Base-by-base conservation (phyloP, 2,888 invertebrate genomes). In the Ormyrus nitidulus region DNA sequence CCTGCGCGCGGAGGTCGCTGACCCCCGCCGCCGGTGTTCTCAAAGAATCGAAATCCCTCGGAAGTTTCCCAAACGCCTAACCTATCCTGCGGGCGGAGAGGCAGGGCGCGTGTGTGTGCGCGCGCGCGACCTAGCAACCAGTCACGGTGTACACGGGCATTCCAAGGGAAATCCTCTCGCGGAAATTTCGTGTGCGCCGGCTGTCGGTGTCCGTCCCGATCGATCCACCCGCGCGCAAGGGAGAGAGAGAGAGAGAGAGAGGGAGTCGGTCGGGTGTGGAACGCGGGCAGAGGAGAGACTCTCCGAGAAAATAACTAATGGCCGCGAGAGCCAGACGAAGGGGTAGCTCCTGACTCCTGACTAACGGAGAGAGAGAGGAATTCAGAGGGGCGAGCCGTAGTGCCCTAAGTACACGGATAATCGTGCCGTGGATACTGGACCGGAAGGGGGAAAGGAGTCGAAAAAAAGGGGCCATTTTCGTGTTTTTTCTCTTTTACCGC, bases 201-300 rank as follows among this genome's bases (percentile, higher is more conserved):
- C 68, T 70, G 77, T 56, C 70, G 73, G 56, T 73, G 72, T 68
- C 73, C 73, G 68, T 61, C 54, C 71, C 71, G 56, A 78, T 68
- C 78, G 78, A 78, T 78, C 78, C 77, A 58, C 69, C 72, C 77
- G 65, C 59, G 53, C 19, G 56, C 48, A 59, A 19, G 11, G 13
- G 49, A 48, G 13, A 48, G 48, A 48, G 6, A 19, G 53, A 46
- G 58, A n/a, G 71, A 61, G 10, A 58, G 7, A n/a, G 64, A 34
- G 49, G 6, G 64, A 66, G 54, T 64, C 59, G 6, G 53, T 7
- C 54, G 76, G 62, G 69, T 77, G 76, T 64, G 76, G 76, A 69
- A 54, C 61, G 61, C 61, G 54, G 46, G 7, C 56, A 61, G 19
- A 19, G 8, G 71, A 64, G 73, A 46, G 66, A 59, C 58, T 74